Evolutionary conservation across 1,140 invertebrate genomes (phyloP), one percentile per base, ranked within the genome.

Genomic region (Drosophila seguyi): DNA sequence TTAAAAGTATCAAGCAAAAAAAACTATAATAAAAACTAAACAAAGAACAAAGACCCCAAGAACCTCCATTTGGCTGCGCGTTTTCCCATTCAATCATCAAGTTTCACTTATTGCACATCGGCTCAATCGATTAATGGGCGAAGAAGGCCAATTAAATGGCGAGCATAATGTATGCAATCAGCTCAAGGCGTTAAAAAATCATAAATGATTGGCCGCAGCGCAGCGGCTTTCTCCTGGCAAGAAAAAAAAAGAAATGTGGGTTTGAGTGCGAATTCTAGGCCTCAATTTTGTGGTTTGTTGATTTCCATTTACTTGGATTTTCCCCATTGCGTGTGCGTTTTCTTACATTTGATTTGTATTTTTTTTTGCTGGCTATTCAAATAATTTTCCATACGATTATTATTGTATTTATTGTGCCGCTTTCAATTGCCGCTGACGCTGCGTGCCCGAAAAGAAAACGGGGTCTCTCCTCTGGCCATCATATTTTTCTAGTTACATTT

Each of bases 381-480:
- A 69, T 69, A 38, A 55, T 69, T 67, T 69, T 69, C 66, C 62
- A 69, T 69, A 45, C 50, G 52, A 18, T 36, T 31, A 18, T 36
- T 31, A 38, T 38, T 38, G 52, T 25, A 25, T 25, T 38, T 38
- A 25, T 55, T 55, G 52, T 55, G 52, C 53, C 66, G 60, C 57
- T 61, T 76, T 56, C 68, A 82, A 55, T 67, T 67, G 83, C 75
- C 75, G 75, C 66, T n/a, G 78, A 65, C 73, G 78, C 84, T 48
- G 47, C 47, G 47, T 48, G 71, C 58, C 71, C 79, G 63, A 60
- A 84, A 85, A 83, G 79, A 86, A 87, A 86, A 87, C 67, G 55
- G 47, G 68, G 48, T 7, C 47, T 50, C 52, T 56, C n/a, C n/a
- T n/a, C n/a, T n/a, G n/a, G 61, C 81, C 39, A 44, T 74, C 68